Conservation (phyloP, 2,797 vertebrate species). For the Xerus rutilus region DNA sequence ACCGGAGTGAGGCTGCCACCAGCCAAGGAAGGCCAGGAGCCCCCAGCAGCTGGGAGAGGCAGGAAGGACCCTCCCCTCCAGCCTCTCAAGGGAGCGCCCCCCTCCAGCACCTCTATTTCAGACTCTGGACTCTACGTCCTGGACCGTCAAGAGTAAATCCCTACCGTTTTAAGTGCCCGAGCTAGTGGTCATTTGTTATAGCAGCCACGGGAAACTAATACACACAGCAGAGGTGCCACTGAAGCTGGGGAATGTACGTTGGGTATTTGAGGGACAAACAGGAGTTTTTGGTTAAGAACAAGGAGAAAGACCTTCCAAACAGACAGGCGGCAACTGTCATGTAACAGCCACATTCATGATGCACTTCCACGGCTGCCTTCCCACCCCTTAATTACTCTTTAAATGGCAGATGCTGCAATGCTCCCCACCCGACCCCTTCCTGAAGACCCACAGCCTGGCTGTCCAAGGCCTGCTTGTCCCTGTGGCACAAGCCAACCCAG, state of each 20-base stretch:
- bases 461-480: not conserved
- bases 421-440: too few relatives aligned
- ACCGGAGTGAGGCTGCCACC: not conserved
- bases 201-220: not conserved
- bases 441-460: not conserved
- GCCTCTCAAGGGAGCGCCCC: not conserved
- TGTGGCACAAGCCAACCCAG: accelerated
- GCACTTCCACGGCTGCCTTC: accelerated
- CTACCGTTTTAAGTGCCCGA: not conserved
- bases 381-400: too few relatives aligned
- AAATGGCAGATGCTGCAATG: accelerated
- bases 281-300: not conserved
- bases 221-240: not conserved
- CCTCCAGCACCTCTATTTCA: not conserved
- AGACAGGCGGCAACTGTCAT: too few relatives aligned
- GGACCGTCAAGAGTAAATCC: not conserved
- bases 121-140: not conserved
- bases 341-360: accelerated
- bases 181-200: not conserved
- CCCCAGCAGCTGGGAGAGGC: not conserved
- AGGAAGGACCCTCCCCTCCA: accelerated
- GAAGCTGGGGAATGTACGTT: too few relatives aligned
- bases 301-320: not conserved
- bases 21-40: accelerated
- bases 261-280: too few relatives aligned